Percentiles rank a stretch among this genome's conserved stretches.
Evolutionary conservation across 2,113 vertebrate species (phyloP).

Genomic region (Charadrius vociferus): DNA sequence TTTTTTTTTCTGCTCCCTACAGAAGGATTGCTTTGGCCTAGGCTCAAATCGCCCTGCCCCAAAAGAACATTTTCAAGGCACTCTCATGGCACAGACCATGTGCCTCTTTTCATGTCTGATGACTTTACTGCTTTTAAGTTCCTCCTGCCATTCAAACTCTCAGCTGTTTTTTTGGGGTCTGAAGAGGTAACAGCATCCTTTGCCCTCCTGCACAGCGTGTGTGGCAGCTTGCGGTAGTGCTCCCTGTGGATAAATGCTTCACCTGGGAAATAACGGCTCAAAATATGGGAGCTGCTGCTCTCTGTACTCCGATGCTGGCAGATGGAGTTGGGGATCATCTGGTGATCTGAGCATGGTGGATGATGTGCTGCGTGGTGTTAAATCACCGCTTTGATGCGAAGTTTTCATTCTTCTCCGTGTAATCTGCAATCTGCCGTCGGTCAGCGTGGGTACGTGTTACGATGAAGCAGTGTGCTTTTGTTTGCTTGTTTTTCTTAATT

Average conservation of each 20-base stretch:
- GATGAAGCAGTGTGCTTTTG: not conserved
- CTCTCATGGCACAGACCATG: not conserved
- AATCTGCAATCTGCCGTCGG: not conserved
- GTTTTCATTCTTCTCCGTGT: not conserved
- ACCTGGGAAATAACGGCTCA: not conserved
- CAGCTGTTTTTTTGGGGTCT: not conserved
- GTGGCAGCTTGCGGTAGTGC: not conserved
- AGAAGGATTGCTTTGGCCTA: not conserved
- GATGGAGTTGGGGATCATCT: constrained; percentile 28
- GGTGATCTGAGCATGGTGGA: not conserved
- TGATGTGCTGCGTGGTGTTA: not conserved
- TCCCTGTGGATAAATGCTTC: not conserved
- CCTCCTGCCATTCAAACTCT: accelerated
- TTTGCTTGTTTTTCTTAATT: not conserved
- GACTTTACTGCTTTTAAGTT: not conserved
- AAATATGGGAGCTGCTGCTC: not conserved
- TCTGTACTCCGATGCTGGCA: not conserved
- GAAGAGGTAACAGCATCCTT: not conserved
- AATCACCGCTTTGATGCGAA: accelerated
- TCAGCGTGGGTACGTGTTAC: accelerated
- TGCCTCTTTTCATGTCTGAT: not conserved
- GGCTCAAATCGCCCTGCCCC: not conserved
- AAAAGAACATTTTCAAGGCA: not conserved
- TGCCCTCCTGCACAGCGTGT: accelerated
- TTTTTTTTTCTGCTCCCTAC: not conserved